These are phyloP conservation scores for Crocallis elinguaria DNA, from an alignment of 2,888 invertebrate genomes.

Conservation along the genomic window DNA sequence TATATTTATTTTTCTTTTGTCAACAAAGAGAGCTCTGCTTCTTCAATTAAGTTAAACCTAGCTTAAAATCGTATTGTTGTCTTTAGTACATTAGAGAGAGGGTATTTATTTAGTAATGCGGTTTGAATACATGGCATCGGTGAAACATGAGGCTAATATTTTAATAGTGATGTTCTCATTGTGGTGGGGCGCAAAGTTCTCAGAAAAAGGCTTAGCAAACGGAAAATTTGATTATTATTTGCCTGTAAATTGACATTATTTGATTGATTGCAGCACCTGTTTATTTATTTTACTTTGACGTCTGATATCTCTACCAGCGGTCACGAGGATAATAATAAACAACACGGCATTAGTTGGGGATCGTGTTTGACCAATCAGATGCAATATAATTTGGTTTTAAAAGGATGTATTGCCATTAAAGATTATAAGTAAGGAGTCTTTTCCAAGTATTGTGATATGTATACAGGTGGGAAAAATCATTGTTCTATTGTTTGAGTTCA, in stretches of 20 bases:
- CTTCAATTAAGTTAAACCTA: too few relatives aligned
- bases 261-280: slow-evolving; percentile 3
- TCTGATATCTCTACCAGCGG: neutral
- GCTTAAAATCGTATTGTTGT: too few relatives aligned
- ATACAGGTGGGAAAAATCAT: slow-evolving; percentile 76
- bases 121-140: too few relatives aligned
- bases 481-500: slow-evolving; percentile 78
- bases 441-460: slow-evolving; percentile 70
- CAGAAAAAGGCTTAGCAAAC: neutral
- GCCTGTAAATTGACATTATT: slow-evolving; percentile 8
- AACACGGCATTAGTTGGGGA: neutral
- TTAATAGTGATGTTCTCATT: too few relatives aligned
- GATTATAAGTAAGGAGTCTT: slow-evolving; percentile 39
- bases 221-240: slow-evolving; percentile 5
- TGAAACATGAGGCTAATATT: too few relatives aligned
- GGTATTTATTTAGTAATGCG: too few relatives aligned
- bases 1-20: too few relatives aligned
- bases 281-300: slow-evolving; percentile 20
- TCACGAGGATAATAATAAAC: neutral
- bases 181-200: neutral
- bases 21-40: too few relatives aligned
- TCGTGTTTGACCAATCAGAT: slow-evolving; percentile 23
- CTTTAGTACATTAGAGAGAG: too few relatives aligned
- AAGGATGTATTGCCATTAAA: slow-evolving; percentile 32
- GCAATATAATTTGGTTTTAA: slow-evolving; percentile 20